These are phyloP conservation scores for Thalassophryne amazonica DNA, from an alignment of 2,797 vertebrate genomes.

Conservation along the genomic window DNA sequence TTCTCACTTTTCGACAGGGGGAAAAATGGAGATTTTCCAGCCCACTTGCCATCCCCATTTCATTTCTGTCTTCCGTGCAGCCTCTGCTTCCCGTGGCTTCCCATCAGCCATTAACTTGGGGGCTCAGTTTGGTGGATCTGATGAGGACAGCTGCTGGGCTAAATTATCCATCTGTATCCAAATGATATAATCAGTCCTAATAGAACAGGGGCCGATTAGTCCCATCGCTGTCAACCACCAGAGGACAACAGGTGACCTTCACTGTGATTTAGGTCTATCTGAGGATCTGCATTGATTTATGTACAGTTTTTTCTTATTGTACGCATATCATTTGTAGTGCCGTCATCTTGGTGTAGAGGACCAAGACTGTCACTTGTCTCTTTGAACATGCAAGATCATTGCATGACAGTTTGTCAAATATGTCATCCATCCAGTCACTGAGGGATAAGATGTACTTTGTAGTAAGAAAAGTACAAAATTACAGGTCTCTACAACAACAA, in stretches of 20 bases:
- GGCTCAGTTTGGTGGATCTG: slow-evolving; percentile 61
- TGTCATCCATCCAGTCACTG: too few species aligned
- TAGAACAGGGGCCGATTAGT: slow-evolving; percentile 59
- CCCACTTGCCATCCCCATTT: slow-evolving; percentile 1
- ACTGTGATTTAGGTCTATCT: slow-evolving; percentile 21
- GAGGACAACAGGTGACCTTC: slow-evolving; percentile 65
- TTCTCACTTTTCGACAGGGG: neutral
- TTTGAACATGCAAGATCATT: too few species aligned
- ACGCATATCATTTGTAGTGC: neutral
- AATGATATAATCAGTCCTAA: slow-evolving; percentile 72
- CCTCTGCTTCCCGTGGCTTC: slow-evolving; percentile 28
- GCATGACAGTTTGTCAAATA: too few species aligned
- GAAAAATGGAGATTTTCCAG: neutral
- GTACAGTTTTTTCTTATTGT: too few species aligned
- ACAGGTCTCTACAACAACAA: too few species aligned
- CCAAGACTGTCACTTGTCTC: slow-evolving; percentile 28
- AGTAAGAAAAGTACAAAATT: too few species aligned
- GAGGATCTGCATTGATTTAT: too few species aligned
- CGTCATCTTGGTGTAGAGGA: slow-evolving; percentile 2
- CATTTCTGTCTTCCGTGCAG: slow-evolving; percentile 31
- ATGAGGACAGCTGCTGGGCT: slow-evolving; percentile 72
- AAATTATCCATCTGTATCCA: slow-evolving; percentile 70
- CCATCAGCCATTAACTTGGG: slow-evolving; percentile 54
- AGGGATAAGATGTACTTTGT: too few species aligned
- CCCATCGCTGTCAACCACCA: slow-evolving; percentile 54